Conservation (phyloP, 1,140 invertebrate genomes). For the Drosophila tani region DNA sequence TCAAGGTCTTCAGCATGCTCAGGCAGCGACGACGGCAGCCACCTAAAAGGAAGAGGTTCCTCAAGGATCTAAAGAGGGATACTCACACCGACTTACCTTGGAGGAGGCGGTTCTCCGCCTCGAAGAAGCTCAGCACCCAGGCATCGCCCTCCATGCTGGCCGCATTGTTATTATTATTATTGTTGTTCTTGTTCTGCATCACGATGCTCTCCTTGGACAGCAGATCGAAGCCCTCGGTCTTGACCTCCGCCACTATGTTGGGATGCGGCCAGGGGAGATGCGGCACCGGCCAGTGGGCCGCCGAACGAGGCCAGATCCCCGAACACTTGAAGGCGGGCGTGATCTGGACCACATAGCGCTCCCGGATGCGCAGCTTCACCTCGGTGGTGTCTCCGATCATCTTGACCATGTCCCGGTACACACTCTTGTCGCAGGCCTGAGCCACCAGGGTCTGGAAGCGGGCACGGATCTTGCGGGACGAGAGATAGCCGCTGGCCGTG, state of each 20-base stretch:
- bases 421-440: constrained; percentile 97
- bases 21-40: constrained; percentile 92
- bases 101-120: constrained; percentile 94
- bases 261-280: constrained; percentile 96
- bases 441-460: constrained; percentile 97
- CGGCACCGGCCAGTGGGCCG: constrained; percentile 96
- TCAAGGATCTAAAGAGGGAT: too few relatives aligned
- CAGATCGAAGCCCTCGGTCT: constrained; percentile 97
- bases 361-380: constrained; percentile 94
- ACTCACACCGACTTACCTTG: constrained; percentile 86
- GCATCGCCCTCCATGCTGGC: constrained; percentile 97
- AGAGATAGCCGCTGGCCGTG: constrained; percentile 97
- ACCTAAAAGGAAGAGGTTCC: constrained; percentile 39
- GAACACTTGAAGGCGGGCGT: constrained; percentile 98
- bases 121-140: constrained; percentile 95
- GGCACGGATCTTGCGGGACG: constrained; percentile 96
- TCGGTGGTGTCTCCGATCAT: constrained; percentile 97
- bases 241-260: constrained; percentile 95
- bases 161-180: constrained; percentile 35
- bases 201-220: constrained; percentile 93
- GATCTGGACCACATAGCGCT: constrained; percentile 95
- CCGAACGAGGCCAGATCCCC: constrained; percentile 97
- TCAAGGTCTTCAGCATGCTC: constrained; percentile 94
- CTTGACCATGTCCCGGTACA: constrained; percentile 96
- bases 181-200: constrained; percentile 92